phyloP scores from a whole-genome alignment of 2,888 invertebrate species.

The Trachelus tabidus region DNA sequence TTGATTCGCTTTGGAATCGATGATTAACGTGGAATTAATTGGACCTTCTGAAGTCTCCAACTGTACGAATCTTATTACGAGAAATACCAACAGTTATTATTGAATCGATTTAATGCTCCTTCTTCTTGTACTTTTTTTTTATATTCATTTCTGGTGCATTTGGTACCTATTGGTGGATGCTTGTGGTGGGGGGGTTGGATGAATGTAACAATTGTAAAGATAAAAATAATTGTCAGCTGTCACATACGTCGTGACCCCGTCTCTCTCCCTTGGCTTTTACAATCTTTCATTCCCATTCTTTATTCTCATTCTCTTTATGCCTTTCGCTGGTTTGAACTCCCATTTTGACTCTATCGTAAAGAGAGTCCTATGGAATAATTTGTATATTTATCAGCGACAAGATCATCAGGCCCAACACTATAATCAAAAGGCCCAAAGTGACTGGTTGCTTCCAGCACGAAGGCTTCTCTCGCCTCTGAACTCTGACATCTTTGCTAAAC shows the following conservation, averaged over 20 bases:
- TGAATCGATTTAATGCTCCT: neutral
- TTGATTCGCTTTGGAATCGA: neutral
- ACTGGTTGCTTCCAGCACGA: constrained; percentile 10
- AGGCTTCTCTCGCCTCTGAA: constrained; percentile 22
- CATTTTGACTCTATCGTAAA: neutral
- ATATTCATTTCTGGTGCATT: neutral
- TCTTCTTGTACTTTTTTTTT: neutral
- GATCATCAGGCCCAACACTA: constrained; percentile 14
- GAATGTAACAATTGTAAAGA: neutral
- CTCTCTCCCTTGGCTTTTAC: constrained; percentile 5
- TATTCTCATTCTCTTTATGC: neutral
- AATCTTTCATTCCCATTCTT: constrained; percentile 1
- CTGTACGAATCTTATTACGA: neutral
- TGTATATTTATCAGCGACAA: constrained; percentile 21
- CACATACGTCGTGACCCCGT: constrained; percentile 21
- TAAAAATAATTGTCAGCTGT: constrained; percentile 25
- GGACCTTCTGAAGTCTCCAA: neutral
- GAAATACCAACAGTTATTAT: neutral
- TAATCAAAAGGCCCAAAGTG: constrained; percentile 11
- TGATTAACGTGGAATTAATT: neutral
- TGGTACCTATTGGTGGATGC: neutral
- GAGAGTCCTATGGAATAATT: constrained; percentile 21
- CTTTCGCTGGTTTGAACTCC: neutral
- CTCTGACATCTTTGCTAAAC: constrained; percentile 17
- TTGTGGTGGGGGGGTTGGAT: neutral